Percentiles rank a stretch among this genome's conserved stretches.
phyloP scores from a whole-genome alignment of 2,797 vertebrate species.

The Gorsachius magnificus region DNA sequence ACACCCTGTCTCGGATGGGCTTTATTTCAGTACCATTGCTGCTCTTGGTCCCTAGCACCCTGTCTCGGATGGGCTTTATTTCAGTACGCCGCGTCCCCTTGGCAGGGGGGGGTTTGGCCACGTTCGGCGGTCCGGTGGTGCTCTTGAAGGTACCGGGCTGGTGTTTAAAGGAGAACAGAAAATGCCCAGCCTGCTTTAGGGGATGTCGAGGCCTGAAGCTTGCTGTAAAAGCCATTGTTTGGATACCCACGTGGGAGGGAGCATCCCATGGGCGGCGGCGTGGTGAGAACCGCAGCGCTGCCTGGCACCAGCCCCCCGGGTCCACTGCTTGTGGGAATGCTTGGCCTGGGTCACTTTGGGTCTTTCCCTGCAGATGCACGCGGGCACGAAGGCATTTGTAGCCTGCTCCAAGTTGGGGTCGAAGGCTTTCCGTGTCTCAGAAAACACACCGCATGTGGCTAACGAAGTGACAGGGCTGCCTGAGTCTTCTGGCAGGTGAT shows the following conservation, averaged over 20 bases:
- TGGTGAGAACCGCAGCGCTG: background rate
- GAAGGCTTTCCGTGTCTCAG: background rate
- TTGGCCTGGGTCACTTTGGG: background rate
- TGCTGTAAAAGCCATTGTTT: fast-evolving
- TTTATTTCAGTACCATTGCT: too few species aligned
- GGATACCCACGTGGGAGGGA: background rate
- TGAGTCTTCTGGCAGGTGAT: background rate
- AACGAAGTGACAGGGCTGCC: background rate
- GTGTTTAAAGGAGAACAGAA: background rate
- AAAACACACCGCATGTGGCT: fast-evolving
- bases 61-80: fast-evolving
- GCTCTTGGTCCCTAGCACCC: background rate
- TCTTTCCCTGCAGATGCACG: fast-evolving
- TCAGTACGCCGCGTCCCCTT: background rate
- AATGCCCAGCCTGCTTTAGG: too few species aligned
- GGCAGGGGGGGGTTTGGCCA: background rate
- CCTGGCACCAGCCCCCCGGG: background rate
- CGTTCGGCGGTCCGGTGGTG: fast-evolving
- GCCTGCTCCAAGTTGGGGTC: background rate
- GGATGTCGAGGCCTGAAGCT: background rate
- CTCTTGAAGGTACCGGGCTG: background rate
- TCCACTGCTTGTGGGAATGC: background rate
- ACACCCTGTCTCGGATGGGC: too few species aligned
- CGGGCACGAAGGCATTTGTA: background rate
- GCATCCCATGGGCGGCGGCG: fast-evolving